phyloP scores from a whole-genome alignment of 1,140 invertebrate species.

The Colletes latitarsis region DNA sequence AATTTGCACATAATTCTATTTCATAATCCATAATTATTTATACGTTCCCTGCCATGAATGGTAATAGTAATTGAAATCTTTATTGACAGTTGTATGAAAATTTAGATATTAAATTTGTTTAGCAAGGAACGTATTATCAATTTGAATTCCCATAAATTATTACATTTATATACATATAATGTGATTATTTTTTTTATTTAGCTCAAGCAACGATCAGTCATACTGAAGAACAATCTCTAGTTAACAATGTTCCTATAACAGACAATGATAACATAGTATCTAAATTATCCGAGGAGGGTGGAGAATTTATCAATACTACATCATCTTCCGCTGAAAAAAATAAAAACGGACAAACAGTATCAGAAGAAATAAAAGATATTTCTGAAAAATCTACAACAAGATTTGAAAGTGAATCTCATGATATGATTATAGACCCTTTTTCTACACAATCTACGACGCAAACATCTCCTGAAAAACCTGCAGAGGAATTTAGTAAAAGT shows the following conservation, averaged over 20 bases:
- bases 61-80: not conserved
- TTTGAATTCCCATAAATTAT: not conserved
- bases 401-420: not conserved
- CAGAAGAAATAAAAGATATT: not conserved
- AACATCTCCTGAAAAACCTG: slow-evolving; percentile 1
- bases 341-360: not conserved
- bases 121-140: slow-evolving; percentile 3
- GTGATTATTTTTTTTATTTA: slow-evolving; percentile 39
- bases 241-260: slow-evolving; percentile 45
- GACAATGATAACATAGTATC: slow-evolving; percentile 9
- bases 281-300: slow-evolving; percentile 26
- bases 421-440: not conserved
- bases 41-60: not conserved
- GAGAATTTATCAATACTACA: slow-evolving; percentile 6
- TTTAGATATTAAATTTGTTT: not conserved
- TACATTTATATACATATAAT: slow-evolving; percentile 7
- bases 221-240: slow-evolving; percentile 43
- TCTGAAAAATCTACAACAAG: not conserved
- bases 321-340: not conserved
- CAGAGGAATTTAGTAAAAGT: not conserved
- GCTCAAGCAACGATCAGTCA: slow-evolving; percentile 39
- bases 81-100: not conserved
- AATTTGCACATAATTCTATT: not conserved
- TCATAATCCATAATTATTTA: not conserved
- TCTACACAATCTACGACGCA: not conserved